Evolutionary conservation across 1,140 invertebrate genomes (phyloP).

Genomic region (Argopecten irradians): DNA sequence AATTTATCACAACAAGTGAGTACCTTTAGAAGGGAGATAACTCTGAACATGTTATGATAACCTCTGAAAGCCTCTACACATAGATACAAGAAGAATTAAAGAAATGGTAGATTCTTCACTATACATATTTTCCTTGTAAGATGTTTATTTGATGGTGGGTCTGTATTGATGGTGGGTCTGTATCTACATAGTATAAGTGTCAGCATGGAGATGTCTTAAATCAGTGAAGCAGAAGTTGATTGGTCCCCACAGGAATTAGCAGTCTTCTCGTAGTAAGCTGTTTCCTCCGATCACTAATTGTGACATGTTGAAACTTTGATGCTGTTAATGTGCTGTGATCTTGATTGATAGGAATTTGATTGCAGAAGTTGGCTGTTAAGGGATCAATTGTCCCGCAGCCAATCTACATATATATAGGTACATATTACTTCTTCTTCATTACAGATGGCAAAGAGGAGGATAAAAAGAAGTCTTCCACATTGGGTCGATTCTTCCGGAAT

Average conservation of each 20-base stretch:
- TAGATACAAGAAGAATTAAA: no score
- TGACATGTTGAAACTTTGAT: neutral
- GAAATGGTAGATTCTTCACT: no score
- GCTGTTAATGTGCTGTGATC: neutral
- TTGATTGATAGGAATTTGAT: conserved; percentile 8
- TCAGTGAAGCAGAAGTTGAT: neutral
- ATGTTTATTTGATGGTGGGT: no score
- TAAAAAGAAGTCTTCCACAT: conserved; percentile 67
- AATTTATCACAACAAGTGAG: no score
- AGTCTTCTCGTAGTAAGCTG: neutral
- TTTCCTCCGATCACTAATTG: neutral
- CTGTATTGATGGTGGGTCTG: no score
- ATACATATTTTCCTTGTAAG: no score
- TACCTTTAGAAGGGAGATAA: no score
- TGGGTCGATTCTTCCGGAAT: conserved; percentile 69
- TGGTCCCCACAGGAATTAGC: neutral
- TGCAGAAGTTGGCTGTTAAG: neutral
- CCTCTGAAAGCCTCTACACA: no score
- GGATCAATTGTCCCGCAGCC: neutral
- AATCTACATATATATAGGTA: neutral
- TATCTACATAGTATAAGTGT: no score
- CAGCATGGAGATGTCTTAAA: neutral
- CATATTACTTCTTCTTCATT: conserved; percentile 31
- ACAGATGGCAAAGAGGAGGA: conserved; percentile 54
- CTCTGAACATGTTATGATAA: no score